Percentiles rank a stretch among this genome's conserved stretches.
These are phyloP conservation scores for Epinephelus coioides DNA, from an alignment of 2,797 vertebrate species.

Conservation along the genomic window DNA sequence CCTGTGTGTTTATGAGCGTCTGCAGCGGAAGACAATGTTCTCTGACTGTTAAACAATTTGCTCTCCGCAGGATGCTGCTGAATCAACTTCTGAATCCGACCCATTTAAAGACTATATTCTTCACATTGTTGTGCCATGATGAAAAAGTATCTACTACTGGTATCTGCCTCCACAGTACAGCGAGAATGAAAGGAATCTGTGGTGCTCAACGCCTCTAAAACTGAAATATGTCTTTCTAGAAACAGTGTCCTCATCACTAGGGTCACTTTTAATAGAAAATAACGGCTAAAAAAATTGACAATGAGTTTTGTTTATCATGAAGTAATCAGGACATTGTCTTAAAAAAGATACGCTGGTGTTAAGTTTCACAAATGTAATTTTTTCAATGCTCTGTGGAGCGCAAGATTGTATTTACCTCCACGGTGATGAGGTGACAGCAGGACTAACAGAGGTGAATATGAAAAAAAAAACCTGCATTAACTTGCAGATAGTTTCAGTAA, in stretches of 20 bases:
- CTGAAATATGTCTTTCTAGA: not conserved
- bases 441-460: too few species aligned
- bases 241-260: not conserved
- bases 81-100: not conserved
- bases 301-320: too few species aligned
- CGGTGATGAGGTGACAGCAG: too few species aligned
- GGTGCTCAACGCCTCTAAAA: not conserved
- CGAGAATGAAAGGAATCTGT: not conserved
- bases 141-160: not conserved
- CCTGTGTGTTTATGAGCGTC: conserved; percentile 62
- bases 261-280: not conserved
- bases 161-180: not conserved
- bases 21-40: conserved; percentile 51
- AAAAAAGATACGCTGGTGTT: too few species aligned
- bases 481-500: not conserved
- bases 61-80: conserved; percentile 19
- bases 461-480: too few species aligned
- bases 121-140: not conserved
- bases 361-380: too few species aligned
- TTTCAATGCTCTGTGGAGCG: too few species aligned
- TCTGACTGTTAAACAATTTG: conserved; percentile 36
- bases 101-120: not conserved
- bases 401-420: too few species aligned
- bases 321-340: too few species aligned
- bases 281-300: not conserved